These are phyloP conservation scores for Cantharis flavilabris DNA, from an alignment of 2,888 invertebrate species.

Conservation along the genomic window DNA sequence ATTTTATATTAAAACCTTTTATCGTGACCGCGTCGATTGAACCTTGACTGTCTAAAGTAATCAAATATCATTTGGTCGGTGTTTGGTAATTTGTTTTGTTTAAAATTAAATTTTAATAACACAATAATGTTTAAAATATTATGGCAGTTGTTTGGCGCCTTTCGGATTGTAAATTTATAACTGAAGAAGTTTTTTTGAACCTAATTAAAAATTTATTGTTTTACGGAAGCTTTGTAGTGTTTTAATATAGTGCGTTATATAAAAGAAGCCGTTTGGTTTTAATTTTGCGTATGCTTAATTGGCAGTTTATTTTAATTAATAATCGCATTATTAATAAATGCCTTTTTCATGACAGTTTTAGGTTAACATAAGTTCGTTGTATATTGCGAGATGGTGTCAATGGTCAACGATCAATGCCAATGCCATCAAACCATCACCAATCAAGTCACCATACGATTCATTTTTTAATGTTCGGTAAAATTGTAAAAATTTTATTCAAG, in stretches of 20 bases:
- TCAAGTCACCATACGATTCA: background rate
- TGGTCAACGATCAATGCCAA: constrained; percentile 4
- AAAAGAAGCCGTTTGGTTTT: background rate
- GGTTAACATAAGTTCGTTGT: constrained; percentile 5
- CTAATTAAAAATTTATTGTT: background rate
- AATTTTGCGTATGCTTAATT: background rate
- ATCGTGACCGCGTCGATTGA: background rate
- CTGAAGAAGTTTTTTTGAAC: background rate
- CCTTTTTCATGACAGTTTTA: constrained; percentile 7
- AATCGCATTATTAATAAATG: background rate
- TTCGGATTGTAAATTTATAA: background rate
- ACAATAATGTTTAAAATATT: background rate
- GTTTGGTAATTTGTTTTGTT: background rate
- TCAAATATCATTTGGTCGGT: background rate
- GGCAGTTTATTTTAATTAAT: constrained; percentile 1
- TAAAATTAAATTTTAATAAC: background rate
- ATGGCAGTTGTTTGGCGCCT: background rate
- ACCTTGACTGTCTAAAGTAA: background rate
- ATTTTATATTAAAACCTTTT: background rate
- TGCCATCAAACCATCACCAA: background rate
- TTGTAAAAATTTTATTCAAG: background rate
- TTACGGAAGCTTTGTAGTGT: constrained; percentile 2
- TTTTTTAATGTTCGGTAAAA: background rate
- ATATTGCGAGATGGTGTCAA: background rate
- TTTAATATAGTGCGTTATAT: background rate